Base-by-base conservation (phyloP, 2,797 vertebrate genomes). In the Scarus forsteni region DNA sequence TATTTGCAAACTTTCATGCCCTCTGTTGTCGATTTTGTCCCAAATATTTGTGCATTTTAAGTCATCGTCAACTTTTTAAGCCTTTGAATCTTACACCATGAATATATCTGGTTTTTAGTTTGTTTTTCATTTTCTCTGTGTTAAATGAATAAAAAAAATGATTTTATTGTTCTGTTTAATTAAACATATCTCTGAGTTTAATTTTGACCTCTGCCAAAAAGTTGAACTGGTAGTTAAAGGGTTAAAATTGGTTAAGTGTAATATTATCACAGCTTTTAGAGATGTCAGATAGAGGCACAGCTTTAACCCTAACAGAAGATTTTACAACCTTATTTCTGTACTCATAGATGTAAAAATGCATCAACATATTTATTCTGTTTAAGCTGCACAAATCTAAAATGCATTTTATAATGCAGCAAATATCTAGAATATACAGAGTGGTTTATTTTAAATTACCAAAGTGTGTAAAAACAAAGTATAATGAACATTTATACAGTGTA, bases 371-470 rank as follows among this genome's bases (percentile, higher is more conserved):
- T 86, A 74, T 81, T 76, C 46, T 68, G n/a, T 48, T 67, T 50
- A 48, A 66, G 51, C 70, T 73, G 67, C 61, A 77, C 14, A 18
- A 73, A 51, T 77, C 10, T 55, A 77, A 81, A 39, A 70, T 73
- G 46, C 65, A 54, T 75, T 79, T 85, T 76, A 50, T 85, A 77
- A 65, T 77, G 49, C 53, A 77, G 46, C 68, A 75, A 66, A 72
- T 75, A 66, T 79, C 49, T 74, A 9, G 57, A 62, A 69, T 53
- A 53, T 60, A 81, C 39, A 77, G 55, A 75, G 59, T 81, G 60
- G 60, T 87, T 85, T 83, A 73, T 81, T 76, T 76, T 75, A 3
- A 77, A 80, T 38, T 74, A 91, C 86, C 89, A 92, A 89, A 88
- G 79, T 60, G 61, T 85, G 53, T 80, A 59, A 63, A 66, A 42